Base-by-base conservation (phyloP, 2,113 vertebrate species). In the Pelmatolapia mariae region DNA sequence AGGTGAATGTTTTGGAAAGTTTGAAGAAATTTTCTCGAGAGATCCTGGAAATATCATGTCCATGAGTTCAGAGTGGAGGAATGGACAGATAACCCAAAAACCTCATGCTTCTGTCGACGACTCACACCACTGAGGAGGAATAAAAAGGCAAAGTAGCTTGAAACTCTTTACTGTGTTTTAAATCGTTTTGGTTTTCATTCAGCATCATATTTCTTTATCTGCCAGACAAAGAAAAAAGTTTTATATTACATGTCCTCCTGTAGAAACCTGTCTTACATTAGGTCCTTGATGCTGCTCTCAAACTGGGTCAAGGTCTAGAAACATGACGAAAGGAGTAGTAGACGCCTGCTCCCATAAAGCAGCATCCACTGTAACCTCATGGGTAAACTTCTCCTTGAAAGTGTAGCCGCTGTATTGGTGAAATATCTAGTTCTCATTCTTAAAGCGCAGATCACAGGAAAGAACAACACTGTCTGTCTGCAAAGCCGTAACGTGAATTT, bases 231-330 rank as follows among this genome's bases (percentile, higher is more conserved):
- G 36, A 53, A 50, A 71, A 15, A n/a, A 19, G 19, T 53, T 33
- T 71, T 76, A 52, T n/a, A 54, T 47, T 81, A 68, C 63, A 53
- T 86, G 36, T 84, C 50, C 19, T 83, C 61, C 33, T 7, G 63
- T 36, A 36, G 45, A 68, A 87, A 71, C 66, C 5, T 80, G 4
- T 66, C 53, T 76, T 50, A 79, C n/a, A 4, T 76, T 63, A 24
- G 47, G 71, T 91, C 80, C 85, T 91, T 82, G 66, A 89, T 82
- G 87, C 84, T 84, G 81, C 80, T 76, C 57, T 84, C 76, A 59
- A 93, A 91, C 86, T 92, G 82, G 89, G 91, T 93, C 91, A 91
- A 90, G 91, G 91, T 56, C 92, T 91, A 53, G 85, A 91, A 80
- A 66, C 83, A 85, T 80, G 81, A 68, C 80, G 66, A 87, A 71